These are phyloP conservation scores for Trichacis sp. DNA, from an alignment of 2,888 invertebrate genomes.

Conservation along the genomic window DNA sequence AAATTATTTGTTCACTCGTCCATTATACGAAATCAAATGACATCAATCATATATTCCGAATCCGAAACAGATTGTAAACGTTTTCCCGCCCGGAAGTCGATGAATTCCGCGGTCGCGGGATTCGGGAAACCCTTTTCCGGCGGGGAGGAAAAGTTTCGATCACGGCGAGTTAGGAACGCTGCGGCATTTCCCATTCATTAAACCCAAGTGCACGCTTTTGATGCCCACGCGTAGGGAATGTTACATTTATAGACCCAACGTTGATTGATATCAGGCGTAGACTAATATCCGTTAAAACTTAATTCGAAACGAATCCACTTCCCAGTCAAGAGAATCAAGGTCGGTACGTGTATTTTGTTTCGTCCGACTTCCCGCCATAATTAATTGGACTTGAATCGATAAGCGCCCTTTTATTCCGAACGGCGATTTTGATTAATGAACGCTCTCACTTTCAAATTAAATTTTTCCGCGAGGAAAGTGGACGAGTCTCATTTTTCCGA, in stretches of 20 bases:
- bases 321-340: neutral
- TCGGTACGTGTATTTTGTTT: neutral
- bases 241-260: constrained; percentile 23
- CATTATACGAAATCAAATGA: too few relatives aligned
- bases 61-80: too few relatives aligned
- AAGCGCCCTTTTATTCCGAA: neutral
- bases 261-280: constrained; percentile 19
- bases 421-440: neutral
- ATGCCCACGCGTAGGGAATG: constrained; percentile 19
- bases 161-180: too few relatives aligned
- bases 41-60: too few relatives aligned
- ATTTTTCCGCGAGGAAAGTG: too few relatives aligned
- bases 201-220: constrained; percentile 21
- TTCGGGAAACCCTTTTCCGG: too few relatives aligned
- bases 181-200: constrained; percentile 23
- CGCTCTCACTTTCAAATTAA: neutral
- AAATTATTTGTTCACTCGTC: too few relatives aligned
- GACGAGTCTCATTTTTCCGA: too few relatives aligned
- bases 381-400: neutral
- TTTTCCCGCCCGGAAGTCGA: too few relatives aligned
- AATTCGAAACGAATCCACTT: constrained; percentile 1
- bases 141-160: too few relatives aligned
- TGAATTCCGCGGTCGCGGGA: too few relatives aligned
- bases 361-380: neutral
- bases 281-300: constrained; percentile 4